These are phyloP conservation scores for Tetragonisca angustula DNA, from an alignment of 2,888 invertebrate species.

Conservation along the genomic window DNA sequence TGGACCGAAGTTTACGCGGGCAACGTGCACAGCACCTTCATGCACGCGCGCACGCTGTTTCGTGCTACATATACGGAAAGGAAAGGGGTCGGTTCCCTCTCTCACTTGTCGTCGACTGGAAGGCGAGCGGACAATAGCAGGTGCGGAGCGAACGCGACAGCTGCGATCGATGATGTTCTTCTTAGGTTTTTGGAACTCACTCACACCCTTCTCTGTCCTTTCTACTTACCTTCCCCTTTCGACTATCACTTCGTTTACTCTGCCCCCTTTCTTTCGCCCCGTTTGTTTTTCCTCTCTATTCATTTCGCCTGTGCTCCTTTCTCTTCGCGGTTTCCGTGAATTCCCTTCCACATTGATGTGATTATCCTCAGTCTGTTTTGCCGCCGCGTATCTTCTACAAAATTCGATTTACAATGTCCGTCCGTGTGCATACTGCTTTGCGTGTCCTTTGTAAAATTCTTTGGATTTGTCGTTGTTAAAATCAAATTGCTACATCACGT, in stretches of 20 bases:
- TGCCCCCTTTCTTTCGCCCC: slow-evolving; percentile 5
- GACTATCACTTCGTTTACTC: slow-evolving; percentile 37
- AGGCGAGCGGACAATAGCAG: slow-evolving; percentile 81
- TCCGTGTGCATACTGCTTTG: too few relatives aligned
- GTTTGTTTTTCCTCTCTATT: slow-evolving; percentile 1
- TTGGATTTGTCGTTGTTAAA: not conserved
- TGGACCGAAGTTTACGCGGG: slow-evolving; percentile 63
- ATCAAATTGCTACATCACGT: too few relatives aligned
- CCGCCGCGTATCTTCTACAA: not conserved
- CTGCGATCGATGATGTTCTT: slow-evolving; percentile 82
- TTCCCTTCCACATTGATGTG: not conserved
- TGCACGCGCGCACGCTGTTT: slow-evolving; percentile 35
- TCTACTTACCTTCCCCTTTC: slow-evolving; percentile 15
- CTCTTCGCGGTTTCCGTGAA: not conserved
- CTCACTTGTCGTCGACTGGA: slow-evolving; percentile 74
- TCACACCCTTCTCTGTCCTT: slow-evolving; percentile 57
- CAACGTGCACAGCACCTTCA: slow-evolving; percentile 26
- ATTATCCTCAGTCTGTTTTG: not conserved
- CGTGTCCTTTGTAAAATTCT: not conserved
- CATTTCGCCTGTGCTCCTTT: not conserved
- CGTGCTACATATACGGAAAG: slow-evolving; percentile 68
- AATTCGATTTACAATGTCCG: too few relatives aligned
- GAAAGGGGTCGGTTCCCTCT: slow-evolving; percentile 73
- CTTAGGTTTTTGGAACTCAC: slow-evolving; percentile 80
- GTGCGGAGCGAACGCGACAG: slow-evolving; percentile 81